Base-by-base conservation (phyloP, 2,888 invertebrate genomes). In the Drosophila anomalipes region DNA sequence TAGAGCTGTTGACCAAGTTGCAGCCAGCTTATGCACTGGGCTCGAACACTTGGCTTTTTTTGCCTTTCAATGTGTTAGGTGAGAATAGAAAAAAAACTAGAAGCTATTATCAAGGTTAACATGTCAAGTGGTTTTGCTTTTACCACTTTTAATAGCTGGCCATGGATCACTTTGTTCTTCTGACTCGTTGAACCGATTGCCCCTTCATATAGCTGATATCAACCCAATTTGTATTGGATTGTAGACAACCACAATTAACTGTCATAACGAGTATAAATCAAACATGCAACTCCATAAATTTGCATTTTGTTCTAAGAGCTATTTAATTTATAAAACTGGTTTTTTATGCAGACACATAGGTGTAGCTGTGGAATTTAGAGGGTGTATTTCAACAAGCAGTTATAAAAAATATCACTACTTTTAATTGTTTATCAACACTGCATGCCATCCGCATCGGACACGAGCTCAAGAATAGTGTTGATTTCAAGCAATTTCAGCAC, bases 41-140 rank as follows among this genome's bases (percentile, higher is more conserved):
- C n/a, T 85, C 79, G 86, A 85, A 63, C 72, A 70, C 74, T 74
- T 64, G 58, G 70, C 58, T 71, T 79, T 66, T 66, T 64, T 41
- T 64, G 61, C 65, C 62, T 72, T 59, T 62, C 58, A 68, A 62
- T 44, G 63, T 51, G 63, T 52, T 26, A 47, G 16, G 0, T 26
- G 26, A 47, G 44, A 52, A 51, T 19, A 30, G 58, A 56, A 49
- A 57, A n/a, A 33, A 62, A 56, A 66, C 66, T 59, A 68, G 70
- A 84, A 85, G 76, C 60, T 70, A 64, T 74, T 73, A 89, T 89
- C 86, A 86, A 86, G 86, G 86, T 87, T 81, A 91, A 84, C 86
- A 39, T 86, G 91, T 69, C 80, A 72, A 75, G 70, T 65, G 74
- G 74, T 86, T 81, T 81, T 64, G 66, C 76, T 82, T 88, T 86